Percentiles rank a stretch among this genome's conserved stretches.
Conservation (phyloP, 2,797 vertebrate genomes). For the Falco novaeseelandiae region DNA sequence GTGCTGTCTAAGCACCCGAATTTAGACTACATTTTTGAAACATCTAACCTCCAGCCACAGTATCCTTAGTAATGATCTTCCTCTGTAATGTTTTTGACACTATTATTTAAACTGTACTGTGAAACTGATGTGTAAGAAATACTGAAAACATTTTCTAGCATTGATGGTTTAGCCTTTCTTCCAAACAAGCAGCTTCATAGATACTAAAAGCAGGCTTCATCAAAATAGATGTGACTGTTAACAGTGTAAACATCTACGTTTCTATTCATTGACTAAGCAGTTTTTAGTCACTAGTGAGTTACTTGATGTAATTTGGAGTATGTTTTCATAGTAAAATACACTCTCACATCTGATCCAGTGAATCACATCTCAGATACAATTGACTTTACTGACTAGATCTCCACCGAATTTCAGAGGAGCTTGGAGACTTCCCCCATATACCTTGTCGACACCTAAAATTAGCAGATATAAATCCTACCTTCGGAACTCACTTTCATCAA, state of each 20-base stretch:
- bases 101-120: neutral
- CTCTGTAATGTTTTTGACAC: neutral
- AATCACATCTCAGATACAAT: neutral
- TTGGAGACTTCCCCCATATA: neutral
- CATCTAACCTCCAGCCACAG: neutral
- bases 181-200: neutral
- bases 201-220: neutral
- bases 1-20: neutral
- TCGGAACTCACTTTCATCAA: neutral
- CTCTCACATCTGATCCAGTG: neutral
- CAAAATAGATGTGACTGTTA: neutral
- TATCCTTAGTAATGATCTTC: neutral
- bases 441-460: neutral
- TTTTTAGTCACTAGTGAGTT: neutral
- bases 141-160: neutral
- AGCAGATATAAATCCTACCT: neutral
- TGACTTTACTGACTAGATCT: neutral
- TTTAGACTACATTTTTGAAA: neutral
- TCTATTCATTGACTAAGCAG: neutral
- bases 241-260: neutral
- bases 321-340: neutral
- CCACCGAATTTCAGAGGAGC: neutral
- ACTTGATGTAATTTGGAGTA: neutral
- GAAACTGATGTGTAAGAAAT: neutral
- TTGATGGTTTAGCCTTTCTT: neutral